Base-by-base conservation (phyloP, 2,888 invertebrate species). In the Sialis fuliginosa region DNA sequence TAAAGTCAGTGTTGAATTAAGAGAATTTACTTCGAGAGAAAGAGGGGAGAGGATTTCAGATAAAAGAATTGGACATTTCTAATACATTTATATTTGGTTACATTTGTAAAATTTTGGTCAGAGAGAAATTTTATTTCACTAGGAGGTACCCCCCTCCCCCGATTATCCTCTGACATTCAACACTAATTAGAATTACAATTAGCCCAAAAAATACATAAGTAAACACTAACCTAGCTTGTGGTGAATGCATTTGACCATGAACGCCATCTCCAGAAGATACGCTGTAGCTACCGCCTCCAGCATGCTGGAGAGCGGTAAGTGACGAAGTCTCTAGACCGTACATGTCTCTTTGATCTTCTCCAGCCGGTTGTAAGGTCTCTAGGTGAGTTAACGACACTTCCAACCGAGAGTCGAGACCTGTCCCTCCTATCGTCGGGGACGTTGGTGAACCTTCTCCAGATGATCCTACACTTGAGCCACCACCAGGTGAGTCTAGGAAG, bases 201-300 rank as follows among this genome's bases (percentile, higher is more conserved):
- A 10, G 4, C 4, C 3, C 6, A 8, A 39, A 30, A 45, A n/a
- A 39, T 30, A 12, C 6, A 41, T 22, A 22, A 42, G 5, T 7
- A 8, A 6, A 10, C n/a, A 42, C 47, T 47, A 12, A 47, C 47
- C 37, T 47, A 35, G 42, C 12, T 35, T 39, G 46, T 39, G 46
- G 47, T 13, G 47, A 47, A 42, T 47, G 47, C 6, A 42, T 34
- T 22, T 39, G 34, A 4, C 30, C 45, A 30, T 35, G 34, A 10
- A 33, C 42, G 22, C 34, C 42, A 8, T 37, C 22, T n/a, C 10
- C 31, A 42, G 34, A 42, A 34, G 13, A 33, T 2, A 13, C 5
- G 6, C 12, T 9, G 41, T 13, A 30, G 37, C 37, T 8, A 12
- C 37, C 37, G 6, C 35, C 35, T n/a, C 47, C 47, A 30, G 22